Base-by-base conservation (phyloP, 2,888 invertebrate species). In the Kryphioiulus occultus region DNA sequence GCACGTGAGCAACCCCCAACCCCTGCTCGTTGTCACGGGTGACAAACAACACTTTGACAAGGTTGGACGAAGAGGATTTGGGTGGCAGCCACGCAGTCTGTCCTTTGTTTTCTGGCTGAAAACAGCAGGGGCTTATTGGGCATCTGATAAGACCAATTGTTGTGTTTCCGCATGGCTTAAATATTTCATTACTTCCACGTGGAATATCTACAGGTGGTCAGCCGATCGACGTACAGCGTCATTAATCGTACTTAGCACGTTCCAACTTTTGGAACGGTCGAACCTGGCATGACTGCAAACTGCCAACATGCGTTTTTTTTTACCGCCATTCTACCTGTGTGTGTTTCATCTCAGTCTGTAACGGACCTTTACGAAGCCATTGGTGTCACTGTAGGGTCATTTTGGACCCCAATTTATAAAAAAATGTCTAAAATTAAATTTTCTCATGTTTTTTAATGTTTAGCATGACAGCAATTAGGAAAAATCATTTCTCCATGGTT, bases 101-200 rank as follows among this genome's bases (percentile, higher is more conserved):
- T 59, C 68, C 68, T 68, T 68, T 68, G 68, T 68, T 68, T 68
- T 26, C 68, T 68, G 68, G 22, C 68, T 68, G 68, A 26, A 68
- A 68, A 26, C 68, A 68, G 68, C 68, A 68, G 68, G 68, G 68
- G 68, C 68, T 68, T 68, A 68, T 68, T 68, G 68, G 68, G 68
- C 68, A 68, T 68, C 68, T 68, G 68, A 68, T 68, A 68, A 68
- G 26, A 26, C 68, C 68, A 68, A 68, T 68, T 68, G 68, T 68
- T 68, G 68, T 68, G 68, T 68, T 68, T 68, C 68, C 68, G 68
- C 68, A 68, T 26, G 68, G 68, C 68, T 68, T 68, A 68, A 68
- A 68, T 68, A 68, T 68, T 68, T 68, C 22, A 68, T 68, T 68
- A 68, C 68, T 68, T 68, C 22, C 68, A 68, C 68, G 68, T 68